Evolutionary conservation across 2,888 invertebrate genomes (phyloP), one percentile per base, ranked within the genome.

Genomic region (Cecidostiba fungosa): DNA sequence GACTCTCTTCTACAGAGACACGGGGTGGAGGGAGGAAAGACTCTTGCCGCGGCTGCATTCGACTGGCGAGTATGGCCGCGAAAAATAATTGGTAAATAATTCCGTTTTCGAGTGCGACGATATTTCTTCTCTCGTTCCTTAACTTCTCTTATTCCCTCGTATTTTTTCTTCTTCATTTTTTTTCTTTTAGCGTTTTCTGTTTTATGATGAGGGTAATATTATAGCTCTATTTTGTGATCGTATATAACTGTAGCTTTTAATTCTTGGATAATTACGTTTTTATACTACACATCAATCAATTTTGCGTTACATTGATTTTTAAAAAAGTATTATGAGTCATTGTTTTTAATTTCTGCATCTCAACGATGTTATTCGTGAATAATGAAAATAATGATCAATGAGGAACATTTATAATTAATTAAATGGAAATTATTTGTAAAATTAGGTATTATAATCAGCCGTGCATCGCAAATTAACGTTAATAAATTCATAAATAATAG

Each of bases 81-180:
- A 86, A 77, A 86, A 86, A 84, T 84, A 86, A 86, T 86, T 86
- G 84, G 77, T 82, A 86, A 79, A 85, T 84, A 82, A 86, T 86
- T 84, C 85, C 74, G 76, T 26, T 82, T 77, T 86, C 79, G 66
- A 82, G 84, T 79, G 72, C 81, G 70, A 50, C 72, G 76, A 85
- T 86, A 85, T 85, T 78, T 79, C 50, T 43, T 26, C 73, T 62
- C 87, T 39, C 86, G 79, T 72, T 62, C 54, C 82, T 74, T 73
- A 16, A 69, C 73, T 59, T 85, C 73, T 54, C 70, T 54, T 54
- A 23, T 16, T 69, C 78, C 26, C 77, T 83, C 78, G 80, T 87
- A 82, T 76, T 83, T 39, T 54, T 26, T 74, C 14, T 3, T 66
- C 43, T 73, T 70, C 36, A 19, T 59, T 74, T 39, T 12, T 23